These are phyloP conservation scores for Orussus abietinus DNA, from an alignment of 1,140 invertebrate genomes.

Conservation along the genomic window DNA sequence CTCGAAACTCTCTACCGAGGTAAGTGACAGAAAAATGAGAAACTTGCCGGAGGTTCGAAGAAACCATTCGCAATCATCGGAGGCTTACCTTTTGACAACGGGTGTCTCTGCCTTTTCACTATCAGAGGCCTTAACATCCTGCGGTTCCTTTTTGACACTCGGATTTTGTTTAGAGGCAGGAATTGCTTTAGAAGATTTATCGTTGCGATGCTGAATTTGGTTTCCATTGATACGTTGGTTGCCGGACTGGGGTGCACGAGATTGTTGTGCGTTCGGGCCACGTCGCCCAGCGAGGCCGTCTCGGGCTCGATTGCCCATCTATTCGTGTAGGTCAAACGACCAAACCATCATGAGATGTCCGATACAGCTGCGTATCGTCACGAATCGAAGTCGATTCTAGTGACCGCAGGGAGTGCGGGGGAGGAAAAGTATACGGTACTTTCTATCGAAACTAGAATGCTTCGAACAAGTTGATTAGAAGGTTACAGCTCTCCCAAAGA, in stretches of 20 bases:
- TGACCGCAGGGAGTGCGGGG: conserved; percentile 26
- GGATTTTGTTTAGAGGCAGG: conserved; percentile 54
- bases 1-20: too few relatives aligned
- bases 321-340: conserved; percentile 47
- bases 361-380: conserved; percentile 31
- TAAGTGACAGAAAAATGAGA: conserved; percentile 26
- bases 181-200: conserved; percentile 55
- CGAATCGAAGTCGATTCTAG: conserved; percentile 29
- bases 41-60: conserved; percentile 39
- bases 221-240: conserved; percentile 54
- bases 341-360: conserved; percentile 44
- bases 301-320: conserved; percentile 54
- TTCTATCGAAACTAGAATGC: too few relatives aligned
- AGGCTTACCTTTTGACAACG: conserved; percentile 52
- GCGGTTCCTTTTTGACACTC: conserved; percentile 52
- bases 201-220: conserved; percentile 54
- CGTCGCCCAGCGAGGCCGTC: conserved; percentile 51
- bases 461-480: too few relatives aligned
- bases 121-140: conserved; percentile 53
- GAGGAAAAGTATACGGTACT: conserved; percentile 25
- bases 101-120: conserved; percentile 51
- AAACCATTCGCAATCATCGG: conserved; percentile 46
- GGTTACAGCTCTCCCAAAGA: too few relatives aligned
- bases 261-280: conserved; percentile 49
- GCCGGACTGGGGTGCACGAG: conserved; percentile 50